These are phyloP conservation scores for Sinocyclocheilus anshuiensis DNA, from an alignment of 2,113 vertebrate genomes.

Conservation along the genomic window DNA sequence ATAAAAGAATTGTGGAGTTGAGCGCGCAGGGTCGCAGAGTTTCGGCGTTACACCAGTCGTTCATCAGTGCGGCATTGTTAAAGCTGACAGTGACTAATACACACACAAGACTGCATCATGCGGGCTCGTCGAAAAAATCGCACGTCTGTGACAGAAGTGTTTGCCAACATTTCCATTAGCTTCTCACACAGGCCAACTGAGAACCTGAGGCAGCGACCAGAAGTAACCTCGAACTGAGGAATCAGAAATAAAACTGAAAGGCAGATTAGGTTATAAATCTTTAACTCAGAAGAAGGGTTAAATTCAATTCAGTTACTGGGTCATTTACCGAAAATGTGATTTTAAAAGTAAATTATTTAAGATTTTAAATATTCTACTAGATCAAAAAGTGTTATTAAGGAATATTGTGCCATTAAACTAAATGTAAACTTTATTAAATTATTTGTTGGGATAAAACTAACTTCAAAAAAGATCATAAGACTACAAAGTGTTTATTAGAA, in stretches of 20 bases:
- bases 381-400: not conserved
- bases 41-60: not conserved
- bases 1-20: not conserved
- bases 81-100: constrained; percentile 46
- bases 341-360: not conserved
- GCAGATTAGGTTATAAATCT: not conserved
- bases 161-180: constrained; percentile 49
- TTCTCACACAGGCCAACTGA: not conserved
- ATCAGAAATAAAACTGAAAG: not conserved
- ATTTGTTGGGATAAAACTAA: not conserved
- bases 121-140: constrained; percentile 6
- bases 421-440: not conserved
- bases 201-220: not conserved
- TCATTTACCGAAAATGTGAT: not conserved
- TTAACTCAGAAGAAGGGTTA: not conserved
- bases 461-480: not conserved
- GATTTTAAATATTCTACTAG: not conserved
- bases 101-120: not conserved
- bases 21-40: not conserved
- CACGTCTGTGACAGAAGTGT: constrained; percentile 23
- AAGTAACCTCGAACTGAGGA: constrained; percentile 13
- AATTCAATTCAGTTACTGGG: not conserved
- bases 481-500: not conserved
- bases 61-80: constrained; percentile 44
- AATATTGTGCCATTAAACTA: not conserved